Evolutionary conservation across 2,113 vertebrate genomes (phyloP).

Genomic region (Saccopteryx bilineata): DNA sequence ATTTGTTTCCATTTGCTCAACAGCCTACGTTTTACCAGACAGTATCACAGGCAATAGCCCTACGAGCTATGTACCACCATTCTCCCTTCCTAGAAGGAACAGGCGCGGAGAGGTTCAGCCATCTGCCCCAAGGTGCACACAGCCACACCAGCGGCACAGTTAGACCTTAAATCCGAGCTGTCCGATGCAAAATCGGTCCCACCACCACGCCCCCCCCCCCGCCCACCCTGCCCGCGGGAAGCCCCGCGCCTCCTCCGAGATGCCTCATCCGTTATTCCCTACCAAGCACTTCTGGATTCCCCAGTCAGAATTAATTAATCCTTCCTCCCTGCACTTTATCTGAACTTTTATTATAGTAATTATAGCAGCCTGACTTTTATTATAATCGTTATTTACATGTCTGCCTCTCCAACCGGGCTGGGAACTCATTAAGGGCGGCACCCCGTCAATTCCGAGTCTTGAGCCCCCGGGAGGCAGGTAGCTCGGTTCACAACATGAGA

Average conservation of each 20-base stretch:
- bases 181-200: not conserved
- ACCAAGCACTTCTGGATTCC: constrained; percentile 44
- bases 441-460: not conserved
- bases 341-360: constrained; percentile 74
- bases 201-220: not conserved
- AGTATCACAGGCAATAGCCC: fast-evolving
- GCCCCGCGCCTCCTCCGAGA: not conserved
- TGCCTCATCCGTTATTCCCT: not conserved
- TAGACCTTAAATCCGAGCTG: not conserved
- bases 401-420: constrained; percentile 29
- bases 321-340: constrained; percentile 50
- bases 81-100: not conserved
- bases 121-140: not conserved
- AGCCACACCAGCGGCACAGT: not conserved
- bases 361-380: constrained; percentile 70
- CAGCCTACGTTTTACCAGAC: not conserved
- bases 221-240: not conserved
- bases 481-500: not conserved
- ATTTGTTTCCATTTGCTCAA: not conserved
- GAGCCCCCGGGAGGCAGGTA: not conserved
- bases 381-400: constrained; percentile 62
- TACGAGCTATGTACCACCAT: not conserved
- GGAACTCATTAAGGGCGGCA: not conserved
- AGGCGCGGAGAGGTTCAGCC: constrained; percentile 21
- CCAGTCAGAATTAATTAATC: constrained; percentile 68